Conservation (phyloP, 2,113 vertebrate species). For the Neodontobutis hainanensis region DNA sequence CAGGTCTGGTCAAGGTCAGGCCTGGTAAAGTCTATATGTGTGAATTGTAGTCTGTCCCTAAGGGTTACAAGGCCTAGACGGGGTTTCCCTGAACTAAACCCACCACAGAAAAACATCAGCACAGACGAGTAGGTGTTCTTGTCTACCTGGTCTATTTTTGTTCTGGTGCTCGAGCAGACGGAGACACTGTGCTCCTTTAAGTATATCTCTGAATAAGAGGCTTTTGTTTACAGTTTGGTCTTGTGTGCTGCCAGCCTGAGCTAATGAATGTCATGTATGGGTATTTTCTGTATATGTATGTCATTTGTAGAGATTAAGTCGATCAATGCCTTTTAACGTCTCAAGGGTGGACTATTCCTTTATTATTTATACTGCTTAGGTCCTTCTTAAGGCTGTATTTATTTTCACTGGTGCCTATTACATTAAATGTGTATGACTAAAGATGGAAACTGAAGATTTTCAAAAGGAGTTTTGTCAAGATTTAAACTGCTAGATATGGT, state of each 20-base stretch:
- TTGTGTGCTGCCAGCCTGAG: not conserved
- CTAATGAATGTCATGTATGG: conserved; percentile 10
- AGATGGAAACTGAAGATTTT: not conserved
- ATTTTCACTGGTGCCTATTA: conserved; percentile 18
- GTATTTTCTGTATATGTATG: not conserved
- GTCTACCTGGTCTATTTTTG: not conserved
- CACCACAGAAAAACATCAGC: conserved; percentile 46
- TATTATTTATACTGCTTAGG: conserved; percentile 13
- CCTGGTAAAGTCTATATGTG: conserved; percentile 50
- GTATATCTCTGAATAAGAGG: conserved; percentile 49
- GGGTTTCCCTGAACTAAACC: conserved; percentile 66
- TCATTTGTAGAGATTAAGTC: conserved; percentile 39
- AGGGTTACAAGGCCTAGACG: conserved; percentile 50
- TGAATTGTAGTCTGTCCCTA: conserved; percentile 52
- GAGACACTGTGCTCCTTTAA: conserved; percentile 39
- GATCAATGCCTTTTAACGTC: conserved; percentile 40
- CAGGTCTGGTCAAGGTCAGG: conserved; percentile 74
- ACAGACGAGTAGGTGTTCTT: not conserved
- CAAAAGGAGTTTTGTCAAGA: too few relatives aligned
- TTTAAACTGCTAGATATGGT: too few relatives aligned
- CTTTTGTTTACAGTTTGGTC: conserved; percentile 54
- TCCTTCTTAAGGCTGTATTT: conserved; percentile 24
- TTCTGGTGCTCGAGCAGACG: conserved; percentile 34
- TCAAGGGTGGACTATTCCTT: conserved; percentile 21
- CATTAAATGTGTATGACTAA: conserved; percentile 17